These are phyloP conservation scores for Parnassius mnemosyne DNA, from an alignment of 2,888 invertebrate species.

Conservation along the genomic window DNA sequence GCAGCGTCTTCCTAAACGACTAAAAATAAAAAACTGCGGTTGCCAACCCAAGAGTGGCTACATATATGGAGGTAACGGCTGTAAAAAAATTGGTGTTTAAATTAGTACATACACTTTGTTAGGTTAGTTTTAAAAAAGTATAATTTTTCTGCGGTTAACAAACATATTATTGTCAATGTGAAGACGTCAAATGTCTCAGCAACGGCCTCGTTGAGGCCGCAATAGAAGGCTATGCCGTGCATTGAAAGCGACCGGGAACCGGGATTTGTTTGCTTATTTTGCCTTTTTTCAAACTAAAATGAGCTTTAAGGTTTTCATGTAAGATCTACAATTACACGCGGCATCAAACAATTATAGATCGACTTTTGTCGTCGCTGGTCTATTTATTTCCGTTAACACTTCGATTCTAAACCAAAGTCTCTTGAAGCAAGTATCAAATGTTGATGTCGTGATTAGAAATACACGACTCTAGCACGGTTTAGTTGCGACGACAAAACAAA, in stretches of 20 bases:
- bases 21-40: too few species aligned
- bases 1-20: too few species aligned
- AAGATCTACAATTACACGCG: conserved; percentile 36
- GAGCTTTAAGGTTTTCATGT: conserved; percentile 38
- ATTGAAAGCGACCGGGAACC: conserved; percentile 68
- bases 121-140: conserved; percentile 31
- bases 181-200: conserved; percentile 73
- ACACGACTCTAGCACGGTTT: conserved; percentile 54
- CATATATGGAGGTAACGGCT: too few species aligned
- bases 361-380: conserved; percentile 62
- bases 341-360: conserved; percentile 45
- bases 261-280: conserved; percentile 64
- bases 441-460: conserved; percentile 63
- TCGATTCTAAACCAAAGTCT: conserved; percentile 54
- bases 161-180: conserved; percentile 60
- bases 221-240: conserved; percentile 68
- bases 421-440: conserved; percentile 67
- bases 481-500: conserved; percentile 49
- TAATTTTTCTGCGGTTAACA: conserved; percentile 55
- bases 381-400: conserved; percentile 76
- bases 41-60: too few species aligned
- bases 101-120: conserved; percentile 13
- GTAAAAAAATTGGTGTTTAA: neutral
- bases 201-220: conserved; percentile 64
- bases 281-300: conserved; percentile 41